Conservation (phyloP, 2,797 vertebrate genomes). For the Orientallactaga sibirica region DNA sequence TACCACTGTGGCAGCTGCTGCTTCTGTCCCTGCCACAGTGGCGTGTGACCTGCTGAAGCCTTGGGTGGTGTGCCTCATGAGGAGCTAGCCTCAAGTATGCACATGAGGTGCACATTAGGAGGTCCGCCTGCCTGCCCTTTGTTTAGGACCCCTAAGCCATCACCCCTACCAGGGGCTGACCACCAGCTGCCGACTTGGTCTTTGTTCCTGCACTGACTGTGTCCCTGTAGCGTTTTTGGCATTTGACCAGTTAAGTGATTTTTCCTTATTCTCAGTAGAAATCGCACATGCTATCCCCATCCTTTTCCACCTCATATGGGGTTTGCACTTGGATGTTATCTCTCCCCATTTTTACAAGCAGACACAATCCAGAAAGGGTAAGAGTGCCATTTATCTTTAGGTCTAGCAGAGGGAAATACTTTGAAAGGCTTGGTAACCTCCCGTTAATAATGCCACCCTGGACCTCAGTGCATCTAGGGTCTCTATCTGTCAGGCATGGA, state of each 20-base stretch:
- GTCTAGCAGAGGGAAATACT: slow-evolving; percentile 65
- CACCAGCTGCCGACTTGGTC: background rate
- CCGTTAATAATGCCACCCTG: slow-evolving; percentile 16
- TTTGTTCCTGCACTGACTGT: slow-evolving; percentile 31
- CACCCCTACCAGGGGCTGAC: background rate
- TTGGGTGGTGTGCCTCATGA: background rate
- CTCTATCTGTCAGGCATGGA: slow-evolving; percentile 30
- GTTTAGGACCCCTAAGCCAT: background rate
- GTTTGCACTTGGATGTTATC: background rate
- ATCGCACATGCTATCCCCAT: background rate
- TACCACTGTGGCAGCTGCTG: background rate
- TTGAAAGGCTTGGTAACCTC: slow-evolving; percentile 57
- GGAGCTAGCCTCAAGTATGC: background rate
- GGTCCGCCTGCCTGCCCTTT: background rate
- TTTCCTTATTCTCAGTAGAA: slow-evolving; percentile 41
- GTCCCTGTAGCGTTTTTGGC: slow-evolving; percentile 10
- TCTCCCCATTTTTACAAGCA: slow-evolving; percentile 10
- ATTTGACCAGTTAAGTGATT: slow-evolving; percentile 41
- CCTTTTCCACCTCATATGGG: background rate
- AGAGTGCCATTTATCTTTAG: slow-evolving; percentile 60
- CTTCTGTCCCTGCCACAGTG: background rate
- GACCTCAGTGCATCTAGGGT: slow-evolving; percentile 32
- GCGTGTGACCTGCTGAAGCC: background rate
- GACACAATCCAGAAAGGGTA: slow-evolving; percentile 46
- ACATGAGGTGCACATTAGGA: background rate